These are phyloP conservation scores for Hemiscyllium ocellatum DNA, from an alignment of 2,113 vertebrate species.

Conservation along the genomic window DNA sequence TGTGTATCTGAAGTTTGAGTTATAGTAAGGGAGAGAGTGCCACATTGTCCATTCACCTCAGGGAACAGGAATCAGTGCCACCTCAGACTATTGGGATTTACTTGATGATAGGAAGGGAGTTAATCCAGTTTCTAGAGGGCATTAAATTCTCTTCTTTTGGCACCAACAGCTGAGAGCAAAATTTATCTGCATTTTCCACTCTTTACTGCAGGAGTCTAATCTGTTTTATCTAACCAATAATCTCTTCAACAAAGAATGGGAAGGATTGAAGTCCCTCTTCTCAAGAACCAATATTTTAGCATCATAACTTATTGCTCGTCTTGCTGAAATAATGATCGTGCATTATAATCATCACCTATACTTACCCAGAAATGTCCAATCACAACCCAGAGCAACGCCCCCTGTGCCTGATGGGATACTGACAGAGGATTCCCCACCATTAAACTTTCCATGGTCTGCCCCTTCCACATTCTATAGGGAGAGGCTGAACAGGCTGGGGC, in stretches of 20 bases:
- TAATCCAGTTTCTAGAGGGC: background rate
- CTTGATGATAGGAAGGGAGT: background rate
- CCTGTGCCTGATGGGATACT: background rate
- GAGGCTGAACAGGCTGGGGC: too few relatives aligned
- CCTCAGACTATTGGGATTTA: background rate
- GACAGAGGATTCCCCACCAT: background rate
- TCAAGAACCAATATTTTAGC: background rate
- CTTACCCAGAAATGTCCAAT: background rate
- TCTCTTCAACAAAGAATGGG: background rate
- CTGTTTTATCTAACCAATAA: background rate
- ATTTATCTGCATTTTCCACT: background rate
- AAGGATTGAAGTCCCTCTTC: background rate
- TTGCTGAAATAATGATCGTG: background rate
- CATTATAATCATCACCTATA: background rate
- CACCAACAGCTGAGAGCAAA: background rate
- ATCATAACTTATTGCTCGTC: background rate
- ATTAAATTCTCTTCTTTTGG: background rate
- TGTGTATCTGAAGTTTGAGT: background rate
- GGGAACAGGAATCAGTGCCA: background rate
- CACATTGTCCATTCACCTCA: background rate
- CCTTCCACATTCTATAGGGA: too few relatives aligned
- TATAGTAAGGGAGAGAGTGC: background rate
- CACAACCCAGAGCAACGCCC: background rate
- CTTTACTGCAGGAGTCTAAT: background rate
- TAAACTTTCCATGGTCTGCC: background rate